Base-by-base conservation (phyloP, 2,797 vertebrate genomes). In the Poeciliopsis gracilis region DNA sequence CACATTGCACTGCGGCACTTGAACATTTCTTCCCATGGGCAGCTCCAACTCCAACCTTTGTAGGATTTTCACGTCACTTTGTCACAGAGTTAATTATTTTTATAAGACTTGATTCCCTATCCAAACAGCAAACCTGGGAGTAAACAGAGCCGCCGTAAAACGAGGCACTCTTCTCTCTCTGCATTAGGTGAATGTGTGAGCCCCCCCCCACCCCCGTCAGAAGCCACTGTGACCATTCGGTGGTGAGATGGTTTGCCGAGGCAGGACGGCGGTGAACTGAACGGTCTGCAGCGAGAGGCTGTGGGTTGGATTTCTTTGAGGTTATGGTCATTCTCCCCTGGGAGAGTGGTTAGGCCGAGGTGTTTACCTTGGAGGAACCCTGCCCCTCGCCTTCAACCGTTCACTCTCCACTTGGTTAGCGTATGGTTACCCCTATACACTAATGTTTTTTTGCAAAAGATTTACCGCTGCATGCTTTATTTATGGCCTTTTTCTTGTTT, bases 281-380 rank as follows among this genome's bases (percentile, higher is more conserved):
- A 94, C 88, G 92, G 90, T 92, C 92, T 87, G 89, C 90, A 94
- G 85, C 92, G 88, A 93, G 92, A 88, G 89, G 86, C 91, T 93
- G 91, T 94, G 94, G 93, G 84, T 93, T 95, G 90, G 91, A 90
- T 95, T 95, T 95, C 91, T 92, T 93, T 95, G 95, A 95, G 95
- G 95, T 96, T 96, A 95, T 92, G 93, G 94, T 95, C 93, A 94
- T 90, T 91, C 91, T 95, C 95, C 93, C 95, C 81, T 87, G 95
- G 95, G 95, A 94, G 87, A 91, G 95, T 94, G 96, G 96, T 96
- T 90, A 94, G 88, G 94, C 88, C 88, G 85, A 73, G 88, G 89
- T 96, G 94, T 96, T 95, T 95, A 92, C 92, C 93, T 95, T 95
- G 93, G 92, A 94, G 91, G 89, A 87, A 89, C 84, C 84, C 90